Base-by-base conservation (phyloP, 2,113 vertebrate species). In the Bubo scandiacus region DNA sequence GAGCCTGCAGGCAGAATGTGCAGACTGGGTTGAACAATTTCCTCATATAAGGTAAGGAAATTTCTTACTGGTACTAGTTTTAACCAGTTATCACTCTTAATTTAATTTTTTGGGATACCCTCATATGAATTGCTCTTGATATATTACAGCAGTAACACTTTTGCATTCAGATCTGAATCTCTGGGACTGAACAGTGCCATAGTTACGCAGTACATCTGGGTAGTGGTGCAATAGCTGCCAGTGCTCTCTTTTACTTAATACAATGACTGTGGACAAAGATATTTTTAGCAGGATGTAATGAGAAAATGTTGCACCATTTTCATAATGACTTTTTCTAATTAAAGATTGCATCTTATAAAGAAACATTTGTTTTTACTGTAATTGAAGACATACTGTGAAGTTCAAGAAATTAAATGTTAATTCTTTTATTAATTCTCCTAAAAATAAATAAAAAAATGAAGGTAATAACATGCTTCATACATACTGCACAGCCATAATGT, bases 31-130 rank as follows among this genome's bases (percentile, higher is more conserved):
- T 29, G 71, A 96, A 55, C 97, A 90, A 38, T 98, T 98, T 58
- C 98, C 98, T 70, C 98, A 99, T 63, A 94, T 99, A 81, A 99
- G 99, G 99, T 98, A 97, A 71, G 67, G 42, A 55, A 42, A 17
- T 75, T 52, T 79, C 19, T 89, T 93, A 5, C 15, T 65, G 49
- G 20, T 65, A 67, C 34, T 81, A 7, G 16, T 82, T 80, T 62
- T 66, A 80, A 32, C 32, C 17, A 52, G 16, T 51, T 78, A 84
- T 5, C 52, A 72, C 63, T 34, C 15, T 61, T 61, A 42, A 36
- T 40, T 57, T 86, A 11, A 62, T 7, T 72, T 92, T 92, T 34
- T 65, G 27, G 9, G 36, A 14, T 63, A 57, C 30, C 7, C 22
- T 86, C 2, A 0, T 74, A 9, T 15, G 34, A 32, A 78, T 47